phyloP scores from a whole-genome alignment of 2,113 vertebrate genomes.

The Centrocercus urophasianus region DNA sequence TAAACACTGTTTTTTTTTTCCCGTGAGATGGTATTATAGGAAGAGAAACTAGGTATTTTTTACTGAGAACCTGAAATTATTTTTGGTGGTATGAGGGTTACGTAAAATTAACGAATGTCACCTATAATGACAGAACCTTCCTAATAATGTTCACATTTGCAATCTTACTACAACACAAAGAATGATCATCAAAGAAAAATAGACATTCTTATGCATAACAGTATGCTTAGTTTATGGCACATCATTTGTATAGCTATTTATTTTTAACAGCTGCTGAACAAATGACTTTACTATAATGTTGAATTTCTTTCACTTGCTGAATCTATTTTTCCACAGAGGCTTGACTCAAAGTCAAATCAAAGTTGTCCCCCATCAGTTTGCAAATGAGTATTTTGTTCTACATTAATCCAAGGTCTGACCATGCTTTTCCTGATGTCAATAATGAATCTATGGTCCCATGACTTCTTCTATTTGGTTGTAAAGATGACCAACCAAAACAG shows the following conservation, averaged over 20 bases:
- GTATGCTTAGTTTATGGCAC: conserved; percentile 38
- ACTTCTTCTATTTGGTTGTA: not conserved
- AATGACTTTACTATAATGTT: conserved; percentile 6
- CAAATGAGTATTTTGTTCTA: not conserved
- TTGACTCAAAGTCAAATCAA: conserved; percentile 38
- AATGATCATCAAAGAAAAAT: not conserved
- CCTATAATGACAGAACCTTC: not conserved
- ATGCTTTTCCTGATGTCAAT: not conserved
- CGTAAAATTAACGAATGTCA: not conserved
- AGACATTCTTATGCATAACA: conserved; percentile 14
- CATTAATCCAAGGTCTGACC: not conserved
- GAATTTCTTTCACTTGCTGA: conserved; percentile 33
- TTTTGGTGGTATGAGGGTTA: not conserved
- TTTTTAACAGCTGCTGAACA: conserved; percentile 60
- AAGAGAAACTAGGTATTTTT: not conserved
- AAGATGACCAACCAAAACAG: not conserved
- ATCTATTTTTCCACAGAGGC: conserved; percentile 10
- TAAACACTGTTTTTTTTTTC: not conserved
- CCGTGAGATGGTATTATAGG: not conserved
- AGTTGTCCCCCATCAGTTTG: not conserved
- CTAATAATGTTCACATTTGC: not conserved
- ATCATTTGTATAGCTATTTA: conserved; percentile 44
- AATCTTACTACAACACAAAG: not conserved
- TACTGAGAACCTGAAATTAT: not conserved
- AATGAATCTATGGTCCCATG: not conserved